Evolutionary conservation across 2,888 invertebrate genomes (phyloP).

Genomic region (Crossocerus cetratus): DNA sequence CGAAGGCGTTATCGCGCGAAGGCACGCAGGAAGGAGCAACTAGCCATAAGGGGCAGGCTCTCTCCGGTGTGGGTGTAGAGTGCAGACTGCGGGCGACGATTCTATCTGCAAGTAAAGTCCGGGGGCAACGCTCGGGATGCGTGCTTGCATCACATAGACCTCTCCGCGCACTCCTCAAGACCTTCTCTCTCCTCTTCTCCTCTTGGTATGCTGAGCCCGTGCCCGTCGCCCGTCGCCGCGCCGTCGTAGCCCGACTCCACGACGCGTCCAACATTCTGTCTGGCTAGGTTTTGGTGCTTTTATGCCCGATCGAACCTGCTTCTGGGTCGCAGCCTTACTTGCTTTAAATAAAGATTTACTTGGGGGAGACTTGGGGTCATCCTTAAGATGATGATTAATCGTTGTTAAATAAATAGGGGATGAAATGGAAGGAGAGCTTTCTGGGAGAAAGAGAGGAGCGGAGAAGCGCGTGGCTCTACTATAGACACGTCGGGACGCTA

Average conservation of each 20-base stretch:
- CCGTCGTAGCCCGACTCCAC: background rate
- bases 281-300: too few relatives aligned
- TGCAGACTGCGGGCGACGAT: conserved; percentile 39
- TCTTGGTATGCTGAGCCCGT: conserved; percentile 55
- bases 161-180: conserved; percentile 46
- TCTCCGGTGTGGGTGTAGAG: conserved; percentile 56
- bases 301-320: too few relatives aligned
- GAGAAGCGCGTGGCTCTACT: conserved; percentile 11
- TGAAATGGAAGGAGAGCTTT: too few relatives aligned
- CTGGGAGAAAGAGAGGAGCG: too few relatives aligned
- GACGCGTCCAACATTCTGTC: too few relatives aligned
- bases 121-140: conserved; percentile 56
- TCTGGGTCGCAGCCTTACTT: too few relatives aligned
- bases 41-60: conserved; percentile 4
- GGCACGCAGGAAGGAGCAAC: background rate
- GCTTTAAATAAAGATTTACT: too few relatives aligned
- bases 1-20: conserved; percentile 30
- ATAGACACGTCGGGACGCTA: conserved; percentile 68
- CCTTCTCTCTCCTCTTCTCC: conserved; percentile 14
- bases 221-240: conserved; percentile 20
- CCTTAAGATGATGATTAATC: too few relatives aligned
- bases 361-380: conserved; percentile 12
- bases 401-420: too few relatives aligned
- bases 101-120: conserved; percentile 53
- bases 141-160: conserved; percentile 51